phyloP scores from a whole-genome alignment of 2,113 vertebrate genomes.

The Atherinomorus stipes region DNA sequence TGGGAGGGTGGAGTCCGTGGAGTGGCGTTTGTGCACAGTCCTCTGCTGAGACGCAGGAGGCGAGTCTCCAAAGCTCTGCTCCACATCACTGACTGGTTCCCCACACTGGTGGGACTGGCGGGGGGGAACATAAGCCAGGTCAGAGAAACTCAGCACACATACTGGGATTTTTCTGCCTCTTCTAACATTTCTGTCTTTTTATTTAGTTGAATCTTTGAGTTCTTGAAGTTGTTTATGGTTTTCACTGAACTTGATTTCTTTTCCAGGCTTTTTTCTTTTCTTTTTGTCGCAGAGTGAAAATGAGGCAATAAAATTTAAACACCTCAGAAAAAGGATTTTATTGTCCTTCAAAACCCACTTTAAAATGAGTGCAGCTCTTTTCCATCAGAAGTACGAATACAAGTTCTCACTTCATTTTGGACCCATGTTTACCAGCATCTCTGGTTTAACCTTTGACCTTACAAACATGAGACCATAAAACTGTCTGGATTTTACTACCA shows the following conservation, averaged over 20 bases:
- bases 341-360: too few relatives aligned
- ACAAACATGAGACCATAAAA: too few relatives aligned
- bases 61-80: conserved; percentile 88
- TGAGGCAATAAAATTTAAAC: background rate
- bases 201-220: background rate
- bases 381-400: too few relatives aligned
- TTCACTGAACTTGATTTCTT: background rate
- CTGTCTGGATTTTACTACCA: conserved; percentile 1
- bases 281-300: background rate
- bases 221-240: background rate
- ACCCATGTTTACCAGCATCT: too few relatives aligned
- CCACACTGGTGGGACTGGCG: conserved; percentile 90
- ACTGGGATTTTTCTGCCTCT: background rate
- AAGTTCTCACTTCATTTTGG: too few relatives aligned
- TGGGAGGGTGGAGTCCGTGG: conserved; percentile 96
- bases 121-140: conserved; percentile 84
- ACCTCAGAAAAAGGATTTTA: background rate
- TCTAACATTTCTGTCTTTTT: background rate
- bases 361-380: too few relatives aligned
- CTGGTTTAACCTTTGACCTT: too few relatives aligned
- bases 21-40: conserved; percentile 95
- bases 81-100: conserved; percentile 98
- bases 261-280: background rate
- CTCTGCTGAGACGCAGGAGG: conserved; percentile 87
- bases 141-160: conserved; percentile 3